Evolutionary conservation across 2,888 invertebrate genomes (phyloP).

Genomic region (Masnerella sp.): DNA sequence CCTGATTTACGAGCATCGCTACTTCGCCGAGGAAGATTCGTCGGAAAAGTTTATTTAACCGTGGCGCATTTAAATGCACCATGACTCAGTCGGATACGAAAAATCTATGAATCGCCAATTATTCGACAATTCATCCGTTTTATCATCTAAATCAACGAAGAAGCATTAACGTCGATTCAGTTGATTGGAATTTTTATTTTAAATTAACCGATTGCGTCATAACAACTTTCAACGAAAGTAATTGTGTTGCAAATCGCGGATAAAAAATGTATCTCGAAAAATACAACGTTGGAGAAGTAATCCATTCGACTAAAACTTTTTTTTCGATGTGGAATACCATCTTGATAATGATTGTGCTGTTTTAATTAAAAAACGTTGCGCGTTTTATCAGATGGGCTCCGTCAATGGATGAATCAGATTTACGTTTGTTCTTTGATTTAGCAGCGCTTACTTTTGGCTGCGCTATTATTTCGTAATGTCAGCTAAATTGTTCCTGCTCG

Average conservation of each 20-base stretch:
- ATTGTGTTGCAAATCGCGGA: neutral
- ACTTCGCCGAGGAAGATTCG: conserved; percentile 38
- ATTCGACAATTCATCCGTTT: conserved; percentile 14
- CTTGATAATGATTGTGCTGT: neutral
- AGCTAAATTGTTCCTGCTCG: conserved; percentile 22
- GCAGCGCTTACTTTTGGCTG: conserved; percentile 20
- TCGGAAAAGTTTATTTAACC: conserved; percentile 57
- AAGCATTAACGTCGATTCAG: conserved; percentile 17
- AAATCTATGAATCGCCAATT: conserved; percentile 30
- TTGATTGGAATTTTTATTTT: no score
- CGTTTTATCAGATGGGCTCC: conserved; percentile 4
- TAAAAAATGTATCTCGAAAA: no score
- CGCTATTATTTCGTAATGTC: conserved; percentile 13
- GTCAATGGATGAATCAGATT: no score
- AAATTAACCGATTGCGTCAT: no score
- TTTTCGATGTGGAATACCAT: no score
- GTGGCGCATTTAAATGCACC: conserved; percentile 43
- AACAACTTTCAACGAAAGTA: no score
- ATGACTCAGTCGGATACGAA: conserved; percentile 23
- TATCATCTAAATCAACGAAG: no score
- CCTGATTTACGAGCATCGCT: conserved; percentile 54
- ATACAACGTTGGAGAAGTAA: no score
- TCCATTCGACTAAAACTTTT: no score
- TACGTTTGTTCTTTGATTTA: conserved; percentile 15
- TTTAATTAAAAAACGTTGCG: conserved; percentile 10